phyloP scores from a whole-genome alignment of 2,888 invertebrate genomes.

The Apamea crenata region DNA sequence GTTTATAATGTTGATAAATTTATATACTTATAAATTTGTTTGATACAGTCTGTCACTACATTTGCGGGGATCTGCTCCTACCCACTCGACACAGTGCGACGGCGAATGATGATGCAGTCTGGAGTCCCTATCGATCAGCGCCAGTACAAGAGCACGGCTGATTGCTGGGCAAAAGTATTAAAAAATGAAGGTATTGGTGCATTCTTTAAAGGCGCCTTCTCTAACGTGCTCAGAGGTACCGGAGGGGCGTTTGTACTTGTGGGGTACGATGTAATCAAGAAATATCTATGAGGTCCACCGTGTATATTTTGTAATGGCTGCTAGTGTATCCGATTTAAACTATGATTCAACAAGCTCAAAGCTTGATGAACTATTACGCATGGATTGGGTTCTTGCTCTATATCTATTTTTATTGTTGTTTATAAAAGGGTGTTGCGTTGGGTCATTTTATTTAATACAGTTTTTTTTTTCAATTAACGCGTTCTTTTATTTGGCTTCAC shows the following conservation, averaged over 20 bases:
- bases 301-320: not conserved
- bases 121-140: conserved; percentile 94
- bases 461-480: not conserved
- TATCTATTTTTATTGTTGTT: conserved; percentile 10
- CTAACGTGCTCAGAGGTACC: conserved; percentile 97
- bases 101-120: conserved; percentile 99
- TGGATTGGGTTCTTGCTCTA: not conserved
- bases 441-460: conserved; percentile 36
- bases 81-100: conserved; percentile 98
- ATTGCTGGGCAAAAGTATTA: conserved; percentile 96
- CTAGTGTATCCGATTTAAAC: not conserved
- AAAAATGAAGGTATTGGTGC: conserved; percentile 95
- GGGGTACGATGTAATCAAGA: conserved; percentile 96
- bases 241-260: conserved; percentile 98
- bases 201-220: conserved; percentile 99
- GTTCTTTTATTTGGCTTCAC: not conserved
- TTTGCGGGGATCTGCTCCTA: conserved; percentile 97
- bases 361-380: not conserved
- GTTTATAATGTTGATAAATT: not conserved
- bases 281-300: conserved; percentile 83
- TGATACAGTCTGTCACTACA: conserved; percentile 90
- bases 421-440: not conserved
- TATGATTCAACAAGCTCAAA: not conserved
- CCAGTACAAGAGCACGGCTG: conserved; percentile 96
- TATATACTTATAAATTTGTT: not conserved